Base-by-base conservation (phyloP, 2,113 vertebrate species). In the Scolopax mira region DNA sequence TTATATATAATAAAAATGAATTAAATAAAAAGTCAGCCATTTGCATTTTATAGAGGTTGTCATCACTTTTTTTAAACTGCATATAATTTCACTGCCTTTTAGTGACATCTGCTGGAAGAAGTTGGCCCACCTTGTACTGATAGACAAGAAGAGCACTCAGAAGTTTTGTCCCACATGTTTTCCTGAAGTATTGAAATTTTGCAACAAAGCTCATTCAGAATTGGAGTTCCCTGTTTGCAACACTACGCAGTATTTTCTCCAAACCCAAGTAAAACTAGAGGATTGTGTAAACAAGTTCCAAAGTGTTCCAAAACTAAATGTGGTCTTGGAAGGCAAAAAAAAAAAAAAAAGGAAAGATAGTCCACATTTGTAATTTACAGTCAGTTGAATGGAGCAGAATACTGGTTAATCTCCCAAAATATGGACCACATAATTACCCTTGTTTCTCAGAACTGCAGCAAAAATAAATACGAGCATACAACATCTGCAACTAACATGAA, bases 101-200 rank as follows among this genome's bases (percentile, higher is more conserved):
- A 94, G 92, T 84, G 90, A 94, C 91, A 80, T 88, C 85, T 97
- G 9, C 93, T 96, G 90, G 94, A 96, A 91, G 72, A 79, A 54
- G 7, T 11, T 22, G 41, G 49, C 79, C 51, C 69, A 71, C 72
- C 21, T 72, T 41, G 39, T 75, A 12, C 44, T 44, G 23, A 35
- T 83, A 74, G 73, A 37, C 31, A 80, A 27, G 16, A 49, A 37
- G 46, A 75, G 25, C 37, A 41, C 41, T 66, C 16, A 31, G 22
- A 54, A 79, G 10, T 87, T 89, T 41, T 67, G 27, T 55, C 24
- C 23, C 41, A 14, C 7, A 1, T 71, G 54, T 65, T 91, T 92
- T 80, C 30, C 24, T 85, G 74, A 52, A 23, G 30, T 37, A 30
- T 1, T 83, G 52, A 49, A 69, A 70, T 84, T 90, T 92, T 79